Evolutionary conservation across 2,113 vertebrate genomes (phyloP), one percentile per base, ranked within the genome.

Genomic region (Sterrhoptilus dennistouni): DNA sequence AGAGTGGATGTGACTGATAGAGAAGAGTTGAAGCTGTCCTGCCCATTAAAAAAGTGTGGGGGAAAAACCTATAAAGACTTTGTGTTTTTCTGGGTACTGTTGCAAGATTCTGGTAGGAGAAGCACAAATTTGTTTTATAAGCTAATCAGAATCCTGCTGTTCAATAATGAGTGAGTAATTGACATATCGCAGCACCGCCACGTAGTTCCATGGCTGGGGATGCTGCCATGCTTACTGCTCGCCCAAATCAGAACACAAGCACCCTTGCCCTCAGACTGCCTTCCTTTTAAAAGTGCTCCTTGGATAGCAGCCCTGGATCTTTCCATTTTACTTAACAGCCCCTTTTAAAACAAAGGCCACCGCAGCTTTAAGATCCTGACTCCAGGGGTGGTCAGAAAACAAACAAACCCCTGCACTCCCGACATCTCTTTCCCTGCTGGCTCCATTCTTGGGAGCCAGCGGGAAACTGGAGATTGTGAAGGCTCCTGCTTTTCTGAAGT

Each of bases 91-190:
- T 95, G 80, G 92, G 71, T 87, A 82, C 64, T 86, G 42, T 78
- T 90, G 68, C 84, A 94, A 59, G 54, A 93, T 96, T 89, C 45
- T 92, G 69, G 75, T 95, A 93, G 91, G 91, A 97, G 89, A 93
- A 94, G 87, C 78, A 89, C 88, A 95, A 72, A 95, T 94, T 96
- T 96, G 86, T 89, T 96, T 96, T 96, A 92, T 95, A 96, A 96
- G 87, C 88, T 97, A 93, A 94, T 96, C 95, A 94, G 87, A 97
- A 93, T 93, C 91, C 95, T 95, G 83, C 91, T 96, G 95, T 88
- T 96, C 96, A 93, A 91, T 96, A 95, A 96, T 95, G 86, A 96
- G 96, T 96, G 96, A 97, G 95, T 96, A 97, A 97, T 96, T 96
- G 96, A 93, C 96, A 81, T 36, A 87, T 95, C 69, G 0, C 95